Base-by-base conservation (phyloP, 2,113 vertebrate species). In the Otolemur garnettii region DNA sequence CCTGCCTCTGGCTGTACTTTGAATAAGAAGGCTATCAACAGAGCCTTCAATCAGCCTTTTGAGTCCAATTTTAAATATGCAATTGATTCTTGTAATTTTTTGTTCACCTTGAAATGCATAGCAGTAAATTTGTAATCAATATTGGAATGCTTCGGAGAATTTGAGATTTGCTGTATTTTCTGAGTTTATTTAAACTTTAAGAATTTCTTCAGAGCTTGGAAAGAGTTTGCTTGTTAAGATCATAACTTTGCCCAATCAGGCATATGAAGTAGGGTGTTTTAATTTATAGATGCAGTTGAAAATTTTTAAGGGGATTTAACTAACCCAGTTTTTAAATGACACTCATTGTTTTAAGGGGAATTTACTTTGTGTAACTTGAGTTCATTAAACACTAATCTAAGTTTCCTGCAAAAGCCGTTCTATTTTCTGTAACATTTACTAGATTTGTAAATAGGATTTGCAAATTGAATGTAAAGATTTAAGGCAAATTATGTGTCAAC, bases 381-480 rank as follows among this genome's bases (percentile, higher is more conserved):
- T 91, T 84, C 94, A 94, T 96, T 83, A 96, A 95, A 93, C 45
- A 77, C 24, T 57, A 94, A 97, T 97, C 93, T 53, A 93, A 84
- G 50, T 59, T 93, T 28, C 68, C 74, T 90, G 50, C 5, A 64
- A 87, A 95, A 77, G 28, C 90, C 66, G 68, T 80, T 83, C n/a
- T 90, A 81, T 62, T 96, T 97, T 94, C 84, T 81, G 3, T 79
- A 93, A 93, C 72, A 87, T 96, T 80, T 97, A 74, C 69, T 94
- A 69, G 57, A 80, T 87, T 93, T 93, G 45, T 88, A 90, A 94
- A 77, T 60, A 84, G 69, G n/a, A 84, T 91, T 83, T 72, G 11
- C 28, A 79, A 92, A 83, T 75, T 83, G 71, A 94, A 94, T 30
- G 83, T 90, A 78, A 96, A 91, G 59, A 59, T 21, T 94, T 80